Conservation (phyloP, 1,140 invertebrate species). For the Lepidurus arcticus region DNA sequence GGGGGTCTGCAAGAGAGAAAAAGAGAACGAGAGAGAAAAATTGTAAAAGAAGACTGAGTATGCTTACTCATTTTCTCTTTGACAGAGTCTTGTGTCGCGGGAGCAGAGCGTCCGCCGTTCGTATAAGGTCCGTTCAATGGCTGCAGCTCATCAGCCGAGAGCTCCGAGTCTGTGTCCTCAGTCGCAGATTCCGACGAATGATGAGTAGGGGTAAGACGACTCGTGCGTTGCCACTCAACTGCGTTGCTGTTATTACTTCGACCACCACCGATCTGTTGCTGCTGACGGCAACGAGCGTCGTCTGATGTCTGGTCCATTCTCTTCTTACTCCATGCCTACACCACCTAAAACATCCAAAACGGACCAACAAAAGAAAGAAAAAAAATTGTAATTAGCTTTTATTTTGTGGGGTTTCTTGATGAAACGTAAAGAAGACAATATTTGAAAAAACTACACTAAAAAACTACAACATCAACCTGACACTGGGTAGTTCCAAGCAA, state of each 20-base stretch:
- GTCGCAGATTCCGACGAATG: background rate
- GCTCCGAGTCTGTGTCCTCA: slow-evolving; percentile 9
- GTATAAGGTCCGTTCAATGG: slow-evolving; percentile 5
- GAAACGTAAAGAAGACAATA: too few species aligned
- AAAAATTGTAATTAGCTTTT: background rate
- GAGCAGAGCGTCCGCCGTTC: slow-evolving; percentile 2
- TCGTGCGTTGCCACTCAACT: background rate
- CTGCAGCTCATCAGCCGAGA: slow-evolving; percentile 4
- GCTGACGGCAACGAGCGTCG: background rate
- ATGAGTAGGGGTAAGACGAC: background rate
- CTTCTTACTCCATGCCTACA: background rate
- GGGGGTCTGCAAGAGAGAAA: background rate
- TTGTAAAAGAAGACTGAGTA: background rate
- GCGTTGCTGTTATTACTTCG: slow-evolving; percentile 15
- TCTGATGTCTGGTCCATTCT: background rate
- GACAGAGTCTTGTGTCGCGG: background rate
- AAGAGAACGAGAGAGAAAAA: background rate
- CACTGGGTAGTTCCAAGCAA: too few species aligned
- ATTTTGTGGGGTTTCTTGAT: background rate
- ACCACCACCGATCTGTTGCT: slow-evolving; percentile 17
- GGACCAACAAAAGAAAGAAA: background rate
- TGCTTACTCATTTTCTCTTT: slow-evolving; percentile 3
- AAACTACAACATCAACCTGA: too few species aligned
- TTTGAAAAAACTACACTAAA: too few species aligned
- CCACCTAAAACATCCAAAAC: background rate